Conservation (phyloP, 2,113 vertebrate genomes). For the Hippocampus comes region DNA sequence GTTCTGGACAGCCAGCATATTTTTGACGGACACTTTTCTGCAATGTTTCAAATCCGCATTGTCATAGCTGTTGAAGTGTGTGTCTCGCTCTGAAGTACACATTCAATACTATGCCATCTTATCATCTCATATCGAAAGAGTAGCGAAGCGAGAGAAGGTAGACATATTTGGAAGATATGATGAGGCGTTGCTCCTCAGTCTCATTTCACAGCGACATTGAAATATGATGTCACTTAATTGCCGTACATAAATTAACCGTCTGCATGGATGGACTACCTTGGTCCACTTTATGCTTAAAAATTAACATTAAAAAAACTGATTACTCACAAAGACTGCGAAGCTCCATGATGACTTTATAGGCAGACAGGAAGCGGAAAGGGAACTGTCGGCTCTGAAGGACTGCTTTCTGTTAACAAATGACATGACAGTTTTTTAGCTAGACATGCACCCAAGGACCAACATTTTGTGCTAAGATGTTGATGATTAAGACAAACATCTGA, state of each 20-base stretch:
- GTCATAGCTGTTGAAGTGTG: not conserved
- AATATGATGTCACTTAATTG: too few species aligned
- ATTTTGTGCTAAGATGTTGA: not conserved
- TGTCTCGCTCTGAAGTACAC: not conserved
- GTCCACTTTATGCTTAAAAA: too few species aligned
- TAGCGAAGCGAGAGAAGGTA: too few species aligned
- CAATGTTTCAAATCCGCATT: not conserved
- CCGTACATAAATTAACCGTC: too few species aligned
- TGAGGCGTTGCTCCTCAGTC: too few species aligned
- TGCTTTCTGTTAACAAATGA: constrained; percentile 64
- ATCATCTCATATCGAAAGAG: too few species aligned
- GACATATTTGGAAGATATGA: too few species aligned
- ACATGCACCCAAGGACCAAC: not conserved
- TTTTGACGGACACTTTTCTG: too few species aligned
- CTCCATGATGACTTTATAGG: constrained; percentile 79
- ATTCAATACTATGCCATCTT: not conserved
- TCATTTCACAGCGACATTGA: too few species aligned
- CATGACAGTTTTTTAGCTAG: not conserved
- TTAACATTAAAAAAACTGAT: not conserved
- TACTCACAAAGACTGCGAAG: constrained; percentile 53
- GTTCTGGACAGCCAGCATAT: too few species aligned
- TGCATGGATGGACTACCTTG: too few species aligned
- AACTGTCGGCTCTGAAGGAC: constrained; percentile 82
- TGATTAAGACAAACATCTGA: constrained; percentile 22
- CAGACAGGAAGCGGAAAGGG: constrained; percentile 84